These are phyloP conservation scores for Dunckerocampus dactyliophorus DNA, from an alignment of 2,113 vertebrate genomes.

Conservation along the genomic window DNA sequence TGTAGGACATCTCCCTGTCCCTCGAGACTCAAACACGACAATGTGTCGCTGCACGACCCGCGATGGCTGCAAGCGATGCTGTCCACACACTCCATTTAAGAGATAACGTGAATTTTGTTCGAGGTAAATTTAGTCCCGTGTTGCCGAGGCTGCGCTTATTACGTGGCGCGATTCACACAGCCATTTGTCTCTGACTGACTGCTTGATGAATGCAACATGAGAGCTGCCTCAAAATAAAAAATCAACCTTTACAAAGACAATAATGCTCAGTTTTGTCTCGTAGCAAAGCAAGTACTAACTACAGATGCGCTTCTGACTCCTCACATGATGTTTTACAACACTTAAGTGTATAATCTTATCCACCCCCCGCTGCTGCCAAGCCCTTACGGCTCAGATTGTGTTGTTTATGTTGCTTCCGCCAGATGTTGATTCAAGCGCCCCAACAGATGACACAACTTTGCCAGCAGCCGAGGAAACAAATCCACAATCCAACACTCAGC, in stretches of 20 bases:
- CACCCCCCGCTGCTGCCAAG: constrained; percentile 2
- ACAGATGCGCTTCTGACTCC: too few relatives aligned
- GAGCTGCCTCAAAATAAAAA: neutral
- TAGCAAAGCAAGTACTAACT: too few relatives aligned
- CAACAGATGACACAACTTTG: constrained; percentile 51
- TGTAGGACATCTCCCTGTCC: constrained; percentile 40
- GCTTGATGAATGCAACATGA: neutral
- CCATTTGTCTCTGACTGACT: neutral
- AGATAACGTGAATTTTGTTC: constrained; percentile 16
- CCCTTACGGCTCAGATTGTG: constrained; percentile 20
- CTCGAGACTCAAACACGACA: constrained; percentile 9
- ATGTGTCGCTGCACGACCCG: constrained; percentile 38
- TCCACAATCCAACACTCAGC: constrained; percentile 44
- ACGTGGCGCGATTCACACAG: neutral
- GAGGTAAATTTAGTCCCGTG: neutral
- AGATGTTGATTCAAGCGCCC: constrained; percentile 55
- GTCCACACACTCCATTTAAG: constrained; percentile 27
- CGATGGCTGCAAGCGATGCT: constrained; percentile 6
- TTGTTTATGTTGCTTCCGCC: constrained; percentile 39
- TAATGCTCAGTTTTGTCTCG: neutral
- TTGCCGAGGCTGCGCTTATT: neutral
- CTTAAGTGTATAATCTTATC: constrained; percentile 24
- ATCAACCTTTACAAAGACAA: neutral
- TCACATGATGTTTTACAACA: too few relatives aligned
- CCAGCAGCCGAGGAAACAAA: constrained; percentile 48